Percentiles rank a stretch among this genome's conserved stretches.
Evolutionary conservation across 2,888 invertebrate genomes (phyloP).

Genomic region (Gisinianus flammeolus): DNA sequence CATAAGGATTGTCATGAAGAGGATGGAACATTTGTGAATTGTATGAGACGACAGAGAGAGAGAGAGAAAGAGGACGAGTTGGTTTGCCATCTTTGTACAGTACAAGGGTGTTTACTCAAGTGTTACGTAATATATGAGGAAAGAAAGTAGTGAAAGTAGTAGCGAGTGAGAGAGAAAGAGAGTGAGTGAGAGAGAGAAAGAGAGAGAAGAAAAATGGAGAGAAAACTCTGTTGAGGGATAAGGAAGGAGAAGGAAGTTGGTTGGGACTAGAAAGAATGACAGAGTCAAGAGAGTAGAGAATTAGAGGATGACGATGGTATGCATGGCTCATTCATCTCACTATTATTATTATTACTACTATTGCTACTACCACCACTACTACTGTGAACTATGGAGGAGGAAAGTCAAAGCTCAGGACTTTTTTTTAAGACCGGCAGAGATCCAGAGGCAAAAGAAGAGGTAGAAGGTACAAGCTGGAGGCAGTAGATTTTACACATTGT

Average conservation of each 20-base stretch:
- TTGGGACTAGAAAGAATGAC: neutral
- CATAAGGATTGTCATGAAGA: constrained; percentile 28
- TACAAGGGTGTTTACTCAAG: constrained; percentile 44
- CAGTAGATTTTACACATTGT: no score
- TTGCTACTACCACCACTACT: neutral
- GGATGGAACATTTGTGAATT: constrained; percentile 1
- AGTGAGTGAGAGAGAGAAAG: constrained; percentile 14
- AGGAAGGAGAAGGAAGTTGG: neutral
- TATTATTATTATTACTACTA: neutral
- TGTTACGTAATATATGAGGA: constrained; percentile 41
- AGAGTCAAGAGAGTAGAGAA: neutral
- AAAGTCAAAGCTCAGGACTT: neutral
- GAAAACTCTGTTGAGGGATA: neutral
- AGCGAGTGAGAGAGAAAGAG: constrained; percentile 27
- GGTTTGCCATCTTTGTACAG: neutral
- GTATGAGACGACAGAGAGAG: neutral
- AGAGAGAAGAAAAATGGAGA: neutral
- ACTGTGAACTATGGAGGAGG: neutral
- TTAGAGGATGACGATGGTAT: neutral
- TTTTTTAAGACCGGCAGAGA: no score
- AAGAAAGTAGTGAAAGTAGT: constrained; percentile 37
- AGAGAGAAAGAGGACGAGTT: neutral
- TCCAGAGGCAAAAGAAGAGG: no score
- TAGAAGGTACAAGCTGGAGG: no score
- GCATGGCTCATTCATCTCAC: neutral